Percentiles rank a stretch among this genome's conserved stretches.
These are phyloP conservation scores for Penelope pileata DNA, from an alignment of 2,113 vertebrate genomes.

Conservation along the genomic window DNA sequence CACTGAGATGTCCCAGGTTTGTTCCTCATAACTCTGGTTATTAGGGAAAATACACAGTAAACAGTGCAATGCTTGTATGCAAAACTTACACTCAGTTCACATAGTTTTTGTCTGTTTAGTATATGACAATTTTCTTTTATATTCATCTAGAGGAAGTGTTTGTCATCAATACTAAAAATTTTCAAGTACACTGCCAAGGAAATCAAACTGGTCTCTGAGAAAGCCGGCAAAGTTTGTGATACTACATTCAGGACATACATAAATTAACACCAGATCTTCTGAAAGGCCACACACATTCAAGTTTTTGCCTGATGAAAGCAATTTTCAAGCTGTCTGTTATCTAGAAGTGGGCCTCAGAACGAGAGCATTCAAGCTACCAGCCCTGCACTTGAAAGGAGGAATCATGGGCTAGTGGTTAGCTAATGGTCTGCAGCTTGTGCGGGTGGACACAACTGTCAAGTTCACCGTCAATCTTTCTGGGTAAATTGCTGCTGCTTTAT, in stretches of 20 bases:
- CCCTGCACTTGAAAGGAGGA: too few relatives aligned
- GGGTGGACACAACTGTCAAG: not conserved
- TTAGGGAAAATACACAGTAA: accelerated
- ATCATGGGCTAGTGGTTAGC: not conserved
- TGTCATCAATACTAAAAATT: not conserved
- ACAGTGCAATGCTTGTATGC: not conserved
- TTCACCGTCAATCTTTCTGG: not conserved
- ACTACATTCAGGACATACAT: accelerated
- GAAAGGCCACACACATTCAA: not conserved
- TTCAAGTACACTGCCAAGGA: not conserved
- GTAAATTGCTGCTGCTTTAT: not conserved
- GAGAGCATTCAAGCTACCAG: not conserved
- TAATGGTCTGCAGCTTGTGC: not conserved
- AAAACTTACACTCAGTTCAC: not conserved
- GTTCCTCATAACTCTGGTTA: not conserved
- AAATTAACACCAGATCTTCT: not conserved
- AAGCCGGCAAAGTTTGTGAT: not conserved
- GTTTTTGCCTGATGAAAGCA: not conserved
- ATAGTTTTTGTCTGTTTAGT: not conserved
- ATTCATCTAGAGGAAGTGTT: not conserved
- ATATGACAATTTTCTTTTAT: not conserved
- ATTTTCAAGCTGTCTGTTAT: not conserved
- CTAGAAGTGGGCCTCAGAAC: not conserved
- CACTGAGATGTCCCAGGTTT: not conserved
- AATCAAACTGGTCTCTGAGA: not conserved